These are phyloP conservation scores for Hemitrygon akajei DNA, from an alignment of 2,797 vertebrate genomes.

Conservation along the genomic window DNA sequence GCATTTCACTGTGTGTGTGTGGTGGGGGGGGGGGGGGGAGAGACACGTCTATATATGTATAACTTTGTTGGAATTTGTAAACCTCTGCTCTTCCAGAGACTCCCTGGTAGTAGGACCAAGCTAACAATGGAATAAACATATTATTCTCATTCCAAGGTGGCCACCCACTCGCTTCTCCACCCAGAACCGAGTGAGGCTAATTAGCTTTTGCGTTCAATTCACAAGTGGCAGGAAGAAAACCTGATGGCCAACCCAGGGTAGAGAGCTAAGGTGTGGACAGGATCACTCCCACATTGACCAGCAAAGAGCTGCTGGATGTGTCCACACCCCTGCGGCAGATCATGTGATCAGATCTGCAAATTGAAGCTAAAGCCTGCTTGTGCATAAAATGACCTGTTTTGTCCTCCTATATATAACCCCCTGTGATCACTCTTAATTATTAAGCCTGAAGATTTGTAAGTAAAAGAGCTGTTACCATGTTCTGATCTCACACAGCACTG, in stretches of 20 bases:
- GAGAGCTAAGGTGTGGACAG: background rate
- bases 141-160: background rate
- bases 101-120: background rate
- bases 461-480: background rate
- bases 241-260: background rate
- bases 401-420: background rate
- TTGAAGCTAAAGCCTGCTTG: background rate
- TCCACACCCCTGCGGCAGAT: background rate
- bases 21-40: too few relatives aligned
- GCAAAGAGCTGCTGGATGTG: background rate
- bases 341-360: background rate
- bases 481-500: slow-evolving; percentile 2
- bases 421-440: slow-evolving; percentile 2
- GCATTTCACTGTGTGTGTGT: too few relatives aligned
- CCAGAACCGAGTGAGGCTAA: background rate
- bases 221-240: background rate
- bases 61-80: background rate
- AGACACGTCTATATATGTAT: background rate
- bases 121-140: background rate
- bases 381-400: background rate
- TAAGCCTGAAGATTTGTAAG: background rate
- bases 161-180: background rate
- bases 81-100: background rate
- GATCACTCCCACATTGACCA: background rate
- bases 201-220: too few relatives aligned